Evolutionary conservation across 2,113 vertebrate species (phyloP).

Genomic region (Catharus minimus): DNA sequence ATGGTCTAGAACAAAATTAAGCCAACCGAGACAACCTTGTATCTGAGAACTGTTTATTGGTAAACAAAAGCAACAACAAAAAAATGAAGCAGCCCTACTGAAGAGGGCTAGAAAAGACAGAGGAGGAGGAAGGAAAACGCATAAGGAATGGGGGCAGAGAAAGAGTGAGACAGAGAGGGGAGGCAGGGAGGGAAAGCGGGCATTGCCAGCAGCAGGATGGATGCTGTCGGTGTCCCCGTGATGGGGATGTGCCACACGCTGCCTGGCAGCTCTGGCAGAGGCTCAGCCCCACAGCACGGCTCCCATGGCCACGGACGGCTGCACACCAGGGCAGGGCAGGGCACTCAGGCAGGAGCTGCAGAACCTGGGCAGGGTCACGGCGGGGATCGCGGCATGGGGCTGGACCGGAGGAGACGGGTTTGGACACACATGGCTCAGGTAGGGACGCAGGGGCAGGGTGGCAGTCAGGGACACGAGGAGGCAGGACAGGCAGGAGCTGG

Average conservation of each 20-base stretch:
- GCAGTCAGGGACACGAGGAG: neutral
- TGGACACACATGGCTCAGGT: neutral
- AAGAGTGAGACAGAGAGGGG: neutral
- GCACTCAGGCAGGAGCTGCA: neutral
- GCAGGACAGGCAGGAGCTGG: neutral
- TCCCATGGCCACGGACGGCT: rapidly evolving
- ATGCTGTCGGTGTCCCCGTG: too few relatives aligned
- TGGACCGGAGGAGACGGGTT: neutral
- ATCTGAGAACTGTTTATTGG: neutral
- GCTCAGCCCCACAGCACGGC: rapidly evolving
- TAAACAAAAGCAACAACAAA: neutral
- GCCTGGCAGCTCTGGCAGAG: neutral
- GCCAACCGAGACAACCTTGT: neutral
- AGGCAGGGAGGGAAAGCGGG: neutral
- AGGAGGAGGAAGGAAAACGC: neutral
- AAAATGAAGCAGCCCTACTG: neutral
- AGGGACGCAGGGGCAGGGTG: too few relatives aligned
- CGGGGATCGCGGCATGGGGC: rapidly evolving
- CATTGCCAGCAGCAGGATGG: neutral
- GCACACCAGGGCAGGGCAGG: too few relatives aligned
- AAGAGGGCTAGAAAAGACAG: neutral
- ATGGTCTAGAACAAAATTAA: too few relatives aligned
- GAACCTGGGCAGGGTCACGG: neutral
- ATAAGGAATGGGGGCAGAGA: too few relatives aligned
- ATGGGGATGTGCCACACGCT: too few relatives aligned